Conservation (phyloP, 2,797 vertebrate species). For the Falco peregrinus region DNA sequence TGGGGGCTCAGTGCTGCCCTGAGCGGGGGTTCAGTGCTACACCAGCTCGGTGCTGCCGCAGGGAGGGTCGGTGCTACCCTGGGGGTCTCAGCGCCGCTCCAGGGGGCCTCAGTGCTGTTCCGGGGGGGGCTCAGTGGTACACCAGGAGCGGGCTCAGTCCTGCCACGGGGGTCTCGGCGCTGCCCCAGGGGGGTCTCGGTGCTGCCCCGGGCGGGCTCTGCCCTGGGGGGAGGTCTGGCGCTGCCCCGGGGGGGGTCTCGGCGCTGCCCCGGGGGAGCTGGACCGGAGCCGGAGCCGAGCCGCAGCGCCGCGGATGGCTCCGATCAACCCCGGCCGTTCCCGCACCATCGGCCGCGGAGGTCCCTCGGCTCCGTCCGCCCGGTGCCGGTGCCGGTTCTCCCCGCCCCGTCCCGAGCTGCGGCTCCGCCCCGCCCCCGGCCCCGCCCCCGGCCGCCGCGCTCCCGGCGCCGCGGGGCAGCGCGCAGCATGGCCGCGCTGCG, state of each 20-base stretch:
- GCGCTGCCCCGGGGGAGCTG: neutral
- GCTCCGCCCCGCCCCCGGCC: neutral
- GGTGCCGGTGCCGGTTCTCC: neutral
- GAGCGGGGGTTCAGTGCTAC: no score
- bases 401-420: neutral
- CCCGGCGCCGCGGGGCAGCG: slow-evolving; percentile 13
- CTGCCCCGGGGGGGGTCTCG: neutral
- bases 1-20: no score
- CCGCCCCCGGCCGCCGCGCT: neutral
- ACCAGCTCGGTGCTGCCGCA: no score
- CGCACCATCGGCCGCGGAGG: neutral
- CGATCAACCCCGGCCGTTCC: neutral
- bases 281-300: neutral
- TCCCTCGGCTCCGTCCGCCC: neutral
- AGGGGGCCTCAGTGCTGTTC: no score
- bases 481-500: slow-evolving; percentile 1
- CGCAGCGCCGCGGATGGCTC: neutral
- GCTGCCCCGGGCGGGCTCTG: no score
- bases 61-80: no score
- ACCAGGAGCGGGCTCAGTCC: no score
- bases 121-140: no score
- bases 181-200: neutral
- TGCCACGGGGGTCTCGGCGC: no score
- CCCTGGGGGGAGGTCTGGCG: no score
- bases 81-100: no score